Percentiles rank a stretch among this genome's conserved stretches.
Conservation (phyloP, 2,113 vertebrate genomes). For the Oryzias celebensis region DNA sequence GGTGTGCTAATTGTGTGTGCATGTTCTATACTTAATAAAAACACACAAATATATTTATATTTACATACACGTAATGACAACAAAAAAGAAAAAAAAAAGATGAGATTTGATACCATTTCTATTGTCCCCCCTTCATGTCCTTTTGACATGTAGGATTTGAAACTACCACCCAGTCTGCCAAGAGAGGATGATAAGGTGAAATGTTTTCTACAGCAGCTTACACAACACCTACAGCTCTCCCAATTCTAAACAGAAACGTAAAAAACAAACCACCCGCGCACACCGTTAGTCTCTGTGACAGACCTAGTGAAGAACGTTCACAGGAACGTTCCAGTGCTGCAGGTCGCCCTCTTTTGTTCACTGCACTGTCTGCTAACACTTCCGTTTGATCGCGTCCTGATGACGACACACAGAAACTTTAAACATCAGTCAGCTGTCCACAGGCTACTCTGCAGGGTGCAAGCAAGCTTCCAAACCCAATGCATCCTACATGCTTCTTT, state of each 20-base stretch:
- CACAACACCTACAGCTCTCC: constrained; percentile 30
- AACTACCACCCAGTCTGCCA: constrained; percentile 20
- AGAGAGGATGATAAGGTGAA: constrained; percentile 21
- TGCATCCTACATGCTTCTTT: constrained; percentile 26
- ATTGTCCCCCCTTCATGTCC: constrained; percentile 19
- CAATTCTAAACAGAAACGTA: constrained; percentile 29
- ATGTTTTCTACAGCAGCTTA: constrained; percentile 8
- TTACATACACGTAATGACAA: constrained; percentile 66
- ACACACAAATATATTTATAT: constrained; percentile 78
- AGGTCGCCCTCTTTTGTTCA: constrained; percentile 23
- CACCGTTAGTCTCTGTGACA: constrained; percentile 12
- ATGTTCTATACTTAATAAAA: constrained; percentile 74
- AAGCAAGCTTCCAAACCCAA: constrained; percentile 14
- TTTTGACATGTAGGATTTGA: constrained; percentile 17
- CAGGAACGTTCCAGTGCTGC: constrained; percentile 15
- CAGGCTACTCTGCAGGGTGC: constrained; percentile 25
- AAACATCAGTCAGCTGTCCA: constrained; percentile 34
- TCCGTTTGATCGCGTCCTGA: constrained; percentile 27
- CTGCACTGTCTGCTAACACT: constrained; percentile 49
- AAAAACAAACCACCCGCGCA: constrained; percentile 18
- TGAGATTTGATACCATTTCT: constrained; percentile 50
- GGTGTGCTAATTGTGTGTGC: constrained; percentile 68
- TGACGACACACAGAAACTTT: constrained; percentile 8
- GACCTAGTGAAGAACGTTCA: not conserved
- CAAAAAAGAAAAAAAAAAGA: constrained; percentile 54